phyloP scores from a whole-genome alignment of 2,888 invertebrate genomes.

The Allacma fusca region DNA sequence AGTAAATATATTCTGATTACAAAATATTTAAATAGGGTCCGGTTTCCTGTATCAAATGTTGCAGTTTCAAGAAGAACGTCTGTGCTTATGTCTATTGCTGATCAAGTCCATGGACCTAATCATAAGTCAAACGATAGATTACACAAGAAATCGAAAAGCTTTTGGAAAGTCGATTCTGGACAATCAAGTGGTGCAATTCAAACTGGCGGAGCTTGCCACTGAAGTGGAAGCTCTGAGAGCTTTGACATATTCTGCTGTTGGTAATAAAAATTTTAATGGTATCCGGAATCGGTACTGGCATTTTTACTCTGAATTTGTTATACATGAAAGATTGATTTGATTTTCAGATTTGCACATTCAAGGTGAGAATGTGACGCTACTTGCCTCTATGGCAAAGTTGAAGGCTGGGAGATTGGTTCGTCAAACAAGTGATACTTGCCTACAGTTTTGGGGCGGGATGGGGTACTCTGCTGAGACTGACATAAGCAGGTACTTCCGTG shows the following conservation, averaged over 20 bases:
- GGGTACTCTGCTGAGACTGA: constrained; percentile 67
- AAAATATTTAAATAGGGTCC: no score
- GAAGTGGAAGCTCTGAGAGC: constrained; percentile 68
- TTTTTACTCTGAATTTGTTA: no score
- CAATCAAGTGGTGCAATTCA: constrained; percentile 66
- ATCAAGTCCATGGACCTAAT: constrained; percentile 50
- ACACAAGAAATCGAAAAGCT: constrained; percentile 66
- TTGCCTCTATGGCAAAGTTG: constrained; percentile 70
- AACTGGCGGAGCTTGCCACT: constrained; percentile 68
- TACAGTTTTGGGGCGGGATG: constrained; percentile 71
- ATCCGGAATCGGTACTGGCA: no score
- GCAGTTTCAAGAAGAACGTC: constrained; percentile 69
- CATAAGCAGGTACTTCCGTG: constrained; percentile 64
- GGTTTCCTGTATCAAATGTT: constrained; percentile 69
- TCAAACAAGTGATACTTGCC: constrained; percentile 67
- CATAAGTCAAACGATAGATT: constrained; percentile 64
- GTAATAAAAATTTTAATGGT: constrained; percentile 50
- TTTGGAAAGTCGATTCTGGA: constrained; percentile 67
- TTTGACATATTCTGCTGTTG: constrained; percentile 66
- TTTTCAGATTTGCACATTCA: constrained; percentile 50
- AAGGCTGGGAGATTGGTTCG: constrained; percentile 67
- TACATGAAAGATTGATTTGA: neutral
- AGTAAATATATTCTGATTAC: neutral
- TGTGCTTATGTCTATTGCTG: constrained; percentile 64
- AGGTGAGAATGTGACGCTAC: constrained; percentile 66